phyloP scores from a whole-genome alignment of 2,888 invertebrate genomes.

The Ganaspis brasiliensis region DNA sequence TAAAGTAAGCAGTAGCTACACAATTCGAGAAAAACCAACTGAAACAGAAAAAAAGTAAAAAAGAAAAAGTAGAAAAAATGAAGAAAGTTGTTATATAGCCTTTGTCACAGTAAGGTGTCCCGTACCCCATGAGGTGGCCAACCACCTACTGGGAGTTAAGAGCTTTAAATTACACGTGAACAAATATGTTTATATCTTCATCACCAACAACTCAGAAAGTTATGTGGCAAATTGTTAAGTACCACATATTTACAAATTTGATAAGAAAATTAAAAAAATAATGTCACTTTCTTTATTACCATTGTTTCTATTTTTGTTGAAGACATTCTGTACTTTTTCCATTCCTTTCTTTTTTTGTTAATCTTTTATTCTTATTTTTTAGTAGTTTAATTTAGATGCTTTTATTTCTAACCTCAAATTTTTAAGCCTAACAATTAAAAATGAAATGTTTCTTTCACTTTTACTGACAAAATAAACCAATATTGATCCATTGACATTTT shows the following conservation, averaged over 20 bases:
- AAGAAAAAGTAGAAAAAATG: neutral
- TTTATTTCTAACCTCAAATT: no score
- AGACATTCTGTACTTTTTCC: neutral
- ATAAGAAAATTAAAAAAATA: no score
- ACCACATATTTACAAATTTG: no score
- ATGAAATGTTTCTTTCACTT: no score
- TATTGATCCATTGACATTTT: neutral
- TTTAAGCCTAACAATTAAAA: no score
- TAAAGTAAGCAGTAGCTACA: slow-evolving; percentile 29
- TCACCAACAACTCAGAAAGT: slow-evolving; percentile 69
- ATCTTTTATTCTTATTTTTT: no score
- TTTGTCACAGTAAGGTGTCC: slow-evolving; percentile 76
- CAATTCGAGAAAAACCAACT: slow-evolving; percentile 27
- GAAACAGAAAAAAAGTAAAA: neutral
- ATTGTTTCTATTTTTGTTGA: neutral
- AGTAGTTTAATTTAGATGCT: no score
- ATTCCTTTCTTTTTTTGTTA: no score
- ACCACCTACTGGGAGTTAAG: slow-evolving; percentile 79
- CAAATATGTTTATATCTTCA: slow-evolving; percentile 78
- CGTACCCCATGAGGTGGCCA: slow-evolving; percentile 77
- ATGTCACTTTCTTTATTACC: no score
- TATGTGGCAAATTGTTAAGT: neutral
- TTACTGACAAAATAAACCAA: neutral
- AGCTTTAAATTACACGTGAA: slow-evolving; percentile 80
- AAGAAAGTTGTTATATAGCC: slow-evolving; percentile 59